A percentile compares a stretch with the other conserved stretches of the same genome.
These are phyloP conservation scores for Rhopalosiphum maidis DNA, from an alignment of 1,140 invertebrate species.

Conservation along the genomic window DNA sequence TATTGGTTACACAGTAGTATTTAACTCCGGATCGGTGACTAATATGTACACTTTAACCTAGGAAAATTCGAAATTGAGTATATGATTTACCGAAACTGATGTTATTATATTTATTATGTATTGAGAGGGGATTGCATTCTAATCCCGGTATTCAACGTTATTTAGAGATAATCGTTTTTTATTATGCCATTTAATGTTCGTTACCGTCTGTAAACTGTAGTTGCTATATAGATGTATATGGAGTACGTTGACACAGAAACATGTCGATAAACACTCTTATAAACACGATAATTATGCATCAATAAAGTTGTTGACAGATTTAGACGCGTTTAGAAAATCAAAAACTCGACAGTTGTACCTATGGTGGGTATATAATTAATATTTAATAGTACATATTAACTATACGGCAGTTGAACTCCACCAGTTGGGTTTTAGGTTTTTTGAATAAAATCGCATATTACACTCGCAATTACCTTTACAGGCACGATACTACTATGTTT, in stretches of 20 bases:
- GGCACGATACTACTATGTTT: neutral
- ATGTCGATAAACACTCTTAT: too few relatives aligned
- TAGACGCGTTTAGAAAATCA: neutral
- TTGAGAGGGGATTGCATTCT: neutral
- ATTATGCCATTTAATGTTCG: neutral
- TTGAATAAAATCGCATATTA: neutral
- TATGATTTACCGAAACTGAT: neutral
- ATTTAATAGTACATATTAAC: too few relatives aligned
- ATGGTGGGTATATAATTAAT: too few relatives aligned
- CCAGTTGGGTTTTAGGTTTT: neutral
- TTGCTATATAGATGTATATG: too few relatives aligned
- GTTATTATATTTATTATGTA: neutral
- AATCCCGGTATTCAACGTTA: neutral
- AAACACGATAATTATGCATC: too few relatives aligned
- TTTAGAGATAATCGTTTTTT: neutral
- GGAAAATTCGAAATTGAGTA: neutral
- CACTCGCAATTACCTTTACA: neutral
- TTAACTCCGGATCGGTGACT: neutral
- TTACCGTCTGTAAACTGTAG: too few relatives aligned
- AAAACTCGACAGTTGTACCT: neutral
- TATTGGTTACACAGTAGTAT: too few relatives aligned
- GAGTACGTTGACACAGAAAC: too few relatives aligned
- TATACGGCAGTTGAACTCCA: neutral
- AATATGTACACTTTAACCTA: neutral
- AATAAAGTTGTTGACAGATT: neutral